Evolutionary conservation across 2,797 vertebrate species (phyloP).

Genomic region (Pyrocephalus nanus): DNA sequence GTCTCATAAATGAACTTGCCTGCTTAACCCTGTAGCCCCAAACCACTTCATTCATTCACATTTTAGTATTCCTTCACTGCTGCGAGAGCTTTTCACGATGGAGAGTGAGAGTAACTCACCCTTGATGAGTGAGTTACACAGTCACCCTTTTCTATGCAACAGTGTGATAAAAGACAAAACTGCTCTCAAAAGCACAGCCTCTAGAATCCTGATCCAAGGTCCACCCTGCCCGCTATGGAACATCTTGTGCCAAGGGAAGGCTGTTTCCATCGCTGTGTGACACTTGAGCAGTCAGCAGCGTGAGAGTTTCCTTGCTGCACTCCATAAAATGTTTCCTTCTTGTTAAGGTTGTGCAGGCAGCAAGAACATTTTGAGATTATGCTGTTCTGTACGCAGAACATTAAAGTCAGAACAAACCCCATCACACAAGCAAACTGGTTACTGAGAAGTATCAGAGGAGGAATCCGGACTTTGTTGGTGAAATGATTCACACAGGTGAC

Average conservation of each 20-base stretch:
- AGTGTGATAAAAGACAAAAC: neutral
- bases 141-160: neutral
- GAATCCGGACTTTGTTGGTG: neutral
- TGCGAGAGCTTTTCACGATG: fast-evolving
- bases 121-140: neutral
- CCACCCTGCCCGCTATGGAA: neutral
- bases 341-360: neutral
- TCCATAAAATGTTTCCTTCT: neutral
- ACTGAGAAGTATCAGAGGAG: neutral
- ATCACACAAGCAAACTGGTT: neutral
- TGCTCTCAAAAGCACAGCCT: neutral
- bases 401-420: neutral
- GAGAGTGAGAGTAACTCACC: no score
- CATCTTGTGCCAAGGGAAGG: neutral
- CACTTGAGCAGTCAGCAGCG: neutral
- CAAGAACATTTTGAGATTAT: neutral
- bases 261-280: fast-evolving
- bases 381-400: neutral
- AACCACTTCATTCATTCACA: neutral
- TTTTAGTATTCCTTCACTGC: neutral
- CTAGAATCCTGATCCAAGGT: neutral
- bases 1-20: neutral
- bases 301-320: neutral
- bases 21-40: neutral
- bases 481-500: neutral